These are phyloP conservation scores for Chiridota heheva DNA, from an alignment of 35 echinoderm and acorn worm species.

Conservation along the genomic window DNA sequence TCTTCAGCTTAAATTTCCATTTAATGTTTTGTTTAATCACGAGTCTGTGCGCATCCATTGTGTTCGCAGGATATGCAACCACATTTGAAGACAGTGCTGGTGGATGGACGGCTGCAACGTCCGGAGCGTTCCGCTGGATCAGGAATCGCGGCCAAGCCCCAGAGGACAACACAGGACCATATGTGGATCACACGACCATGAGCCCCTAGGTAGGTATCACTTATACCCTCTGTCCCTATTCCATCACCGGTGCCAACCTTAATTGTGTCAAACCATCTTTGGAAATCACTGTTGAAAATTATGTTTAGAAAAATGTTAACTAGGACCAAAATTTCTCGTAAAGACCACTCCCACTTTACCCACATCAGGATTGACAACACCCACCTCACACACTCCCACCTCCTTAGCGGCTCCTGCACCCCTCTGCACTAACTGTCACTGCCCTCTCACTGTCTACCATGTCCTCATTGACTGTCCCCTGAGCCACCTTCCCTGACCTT, in stretches of 20 bases:
- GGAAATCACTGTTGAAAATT: neutral
- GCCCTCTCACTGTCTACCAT: too few relatives aligned
- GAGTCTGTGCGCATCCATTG: too few relatives aligned
- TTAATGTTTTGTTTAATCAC: too few relatives aligned
- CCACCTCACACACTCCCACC: too few relatives aligned
- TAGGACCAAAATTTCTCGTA: too few relatives aligned
- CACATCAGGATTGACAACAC: too few relatives aligned
- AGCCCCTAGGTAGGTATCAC: slow-evolving; percentile 27
- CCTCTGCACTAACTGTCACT: too few relatives aligned
- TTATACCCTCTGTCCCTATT: neutral
- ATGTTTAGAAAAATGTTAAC: too few relatives aligned
- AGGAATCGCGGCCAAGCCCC: neutral
- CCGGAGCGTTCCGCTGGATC: slow-evolving; percentile 10
- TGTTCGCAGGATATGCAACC: slow-evolving; percentile 72
- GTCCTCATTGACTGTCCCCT: too few relatives aligned
- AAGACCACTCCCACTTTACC: neutral
- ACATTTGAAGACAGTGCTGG: neutral
- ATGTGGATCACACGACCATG: slow-evolving; percentile 18
- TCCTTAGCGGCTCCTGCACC: too few relatives aligned
- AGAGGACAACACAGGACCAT: slow-evolving; percentile 19
- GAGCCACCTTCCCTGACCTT: too few relatives aligned
- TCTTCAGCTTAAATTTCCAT: too few relatives aligned
- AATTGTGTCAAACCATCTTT: neutral
- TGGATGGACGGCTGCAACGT: slow-evolving; percentile 10
- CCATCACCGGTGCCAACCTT: neutral